Percentiles rank a stretch among this genome's conserved stretches.
Evolutionary conservation across 2,113 vertebrate genomes (phyloP).

Genomic region (Macquaria australasica): DNA sequence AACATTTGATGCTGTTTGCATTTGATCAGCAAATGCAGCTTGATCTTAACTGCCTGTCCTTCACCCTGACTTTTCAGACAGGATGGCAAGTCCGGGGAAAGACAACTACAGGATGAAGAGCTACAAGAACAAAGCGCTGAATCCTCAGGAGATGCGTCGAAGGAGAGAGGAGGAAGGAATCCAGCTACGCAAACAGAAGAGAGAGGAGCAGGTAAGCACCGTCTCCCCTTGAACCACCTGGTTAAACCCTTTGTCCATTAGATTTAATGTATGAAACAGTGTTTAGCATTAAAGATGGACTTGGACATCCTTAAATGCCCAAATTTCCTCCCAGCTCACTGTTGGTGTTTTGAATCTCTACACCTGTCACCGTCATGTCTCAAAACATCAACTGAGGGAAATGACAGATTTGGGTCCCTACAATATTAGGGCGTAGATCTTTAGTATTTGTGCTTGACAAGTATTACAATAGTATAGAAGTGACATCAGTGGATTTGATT

Average conservation of each 20-base stretch:
- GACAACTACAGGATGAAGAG: constrained; percentile 94
- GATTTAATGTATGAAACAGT: too few relatives aligned
- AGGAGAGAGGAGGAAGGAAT: constrained; percentile 95
- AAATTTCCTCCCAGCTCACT: too few relatives aligned
- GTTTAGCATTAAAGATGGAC: too few relatives aligned
- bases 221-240: neutral
- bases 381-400: too few relatives aligned
- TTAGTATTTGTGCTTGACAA: too few relatives aligned
- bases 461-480: too few relatives aligned
- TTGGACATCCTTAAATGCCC: too few relatives aligned
- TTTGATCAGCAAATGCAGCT: neutral
- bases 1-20: neutral
- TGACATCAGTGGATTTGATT: neutral
- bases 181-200: constrained; percentile 94
- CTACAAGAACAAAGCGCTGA: constrained; percentile 95
- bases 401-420: too few relatives aligned
- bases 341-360: too few relatives aligned
- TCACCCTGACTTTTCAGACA: constrained; percentile 71
- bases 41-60: neutral
- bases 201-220: constrained; percentile 91
- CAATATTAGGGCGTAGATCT: too few relatives aligned
- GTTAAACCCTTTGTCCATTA: neutral
- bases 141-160: constrained; percentile 95
- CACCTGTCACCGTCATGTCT: too few relatives aligned
- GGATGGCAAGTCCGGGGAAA: constrained; percentile 91